These are phyloP conservation scores for Aspidoscelis tigris DNA, from an alignment of 2,113 vertebrate genomes.

Conservation along the genomic window DNA sequence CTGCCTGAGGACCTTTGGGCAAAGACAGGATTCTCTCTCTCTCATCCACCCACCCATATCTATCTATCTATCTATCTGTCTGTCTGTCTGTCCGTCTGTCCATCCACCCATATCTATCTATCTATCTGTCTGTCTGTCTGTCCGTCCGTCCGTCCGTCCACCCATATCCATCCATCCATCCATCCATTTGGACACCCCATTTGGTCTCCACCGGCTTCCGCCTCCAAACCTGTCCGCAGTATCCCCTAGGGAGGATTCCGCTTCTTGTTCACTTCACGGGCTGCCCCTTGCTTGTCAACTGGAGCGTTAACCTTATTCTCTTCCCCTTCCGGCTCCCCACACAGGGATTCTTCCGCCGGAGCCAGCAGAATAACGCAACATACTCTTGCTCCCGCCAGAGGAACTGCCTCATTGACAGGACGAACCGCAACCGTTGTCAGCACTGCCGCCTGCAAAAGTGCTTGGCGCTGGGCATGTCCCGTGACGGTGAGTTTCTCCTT, in stretches of 20 bases:
- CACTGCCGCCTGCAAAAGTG: slow-evolving; percentile 94
- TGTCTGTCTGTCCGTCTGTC: too few relatives aligned
- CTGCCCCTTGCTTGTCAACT: too few relatives aligned
- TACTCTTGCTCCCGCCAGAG: slow-evolving; percentile 93
- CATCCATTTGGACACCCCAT: background rate
- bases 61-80: too few relatives aligned
- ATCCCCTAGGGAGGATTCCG: background rate
- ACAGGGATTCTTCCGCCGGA: slow-evolving; percentile 90
- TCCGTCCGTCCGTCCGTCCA: too few relatives aligned
- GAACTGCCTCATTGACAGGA: slow-evolving; percentile 91
- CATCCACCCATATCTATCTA: too few relatives aligned
- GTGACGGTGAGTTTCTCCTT: slow-evolving; percentile 81
- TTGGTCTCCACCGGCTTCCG: background rate
- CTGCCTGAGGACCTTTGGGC: too few relatives aligned
- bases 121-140: too few relatives aligned
- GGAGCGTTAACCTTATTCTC: accelerated
- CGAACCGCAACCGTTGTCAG: slow-evolving; percentile 94
- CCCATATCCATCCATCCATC: too few relatives aligned
- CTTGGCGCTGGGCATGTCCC: slow-evolving; percentile 90
- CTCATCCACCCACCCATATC: too few relatives aligned
- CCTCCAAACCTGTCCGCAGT: background rate
- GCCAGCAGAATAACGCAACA: slow-evolving; percentile 92
- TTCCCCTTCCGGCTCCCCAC: background rate
- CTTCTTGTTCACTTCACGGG: background rate
- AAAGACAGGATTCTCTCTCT: too few relatives aligned